phyloP scores from a whole-genome alignment of 2,797 vertebrate species.

The Micropoecilia bifurca region DNA sequence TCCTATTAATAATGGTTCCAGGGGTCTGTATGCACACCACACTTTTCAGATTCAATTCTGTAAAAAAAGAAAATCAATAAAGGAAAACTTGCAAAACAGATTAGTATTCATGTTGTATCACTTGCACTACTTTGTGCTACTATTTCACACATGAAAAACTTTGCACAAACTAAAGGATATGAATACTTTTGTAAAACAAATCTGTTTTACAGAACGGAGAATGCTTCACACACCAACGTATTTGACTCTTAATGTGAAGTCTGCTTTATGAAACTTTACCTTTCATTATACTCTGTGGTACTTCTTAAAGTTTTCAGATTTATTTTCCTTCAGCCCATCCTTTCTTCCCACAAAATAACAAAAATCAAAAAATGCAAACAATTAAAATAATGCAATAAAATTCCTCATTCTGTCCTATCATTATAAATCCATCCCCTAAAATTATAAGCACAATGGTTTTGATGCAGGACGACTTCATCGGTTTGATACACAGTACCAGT shows the following conservation, averaged over 20 bases:
- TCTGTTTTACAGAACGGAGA: not conserved
- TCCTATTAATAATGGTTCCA: not conserved
- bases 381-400: slow-evolving; percentile 26
- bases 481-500: slow-evolving; percentile 13
- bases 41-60: not conserved
- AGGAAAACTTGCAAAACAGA: too few species aligned
- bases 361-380: slow-evolving; percentile 10
- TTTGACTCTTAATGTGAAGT: not conserved
- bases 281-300: not conserved
- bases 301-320: not conserved
- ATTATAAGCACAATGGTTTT: slow-evolving; percentile 41
- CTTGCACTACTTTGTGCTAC: not conserved
- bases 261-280: not conserved
- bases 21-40: not conserved
- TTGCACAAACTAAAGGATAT: not conserved
- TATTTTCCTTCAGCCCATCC: not conserved
- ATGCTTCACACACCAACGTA: not conserved
- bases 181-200: not conserved
- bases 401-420: slow-evolving; percentile 27
- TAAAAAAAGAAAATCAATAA: not conserved
- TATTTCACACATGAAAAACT: not conserved
- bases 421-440: slow-evolving; percentile 8
- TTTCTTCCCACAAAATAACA: not conserved
- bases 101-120: too few species aligned
- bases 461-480: slow-evolving; percentile 15